phyloP scores from a whole-genome alignment of 2,113 vertebrate species.

The Mionectes macconnelli region DNA sequence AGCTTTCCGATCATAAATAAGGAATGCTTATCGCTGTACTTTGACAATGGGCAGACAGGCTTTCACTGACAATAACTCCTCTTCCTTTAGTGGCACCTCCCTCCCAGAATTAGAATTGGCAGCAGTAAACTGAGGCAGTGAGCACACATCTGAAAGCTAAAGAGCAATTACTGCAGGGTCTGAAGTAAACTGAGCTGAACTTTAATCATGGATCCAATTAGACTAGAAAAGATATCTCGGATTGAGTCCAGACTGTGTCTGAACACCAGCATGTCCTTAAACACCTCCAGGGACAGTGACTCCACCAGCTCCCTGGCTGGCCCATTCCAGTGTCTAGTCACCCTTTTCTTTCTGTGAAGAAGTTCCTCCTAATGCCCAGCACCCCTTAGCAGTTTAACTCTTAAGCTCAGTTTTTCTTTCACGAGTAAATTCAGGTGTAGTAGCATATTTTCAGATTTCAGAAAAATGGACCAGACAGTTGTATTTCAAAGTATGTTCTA shows the following conservation, averaged over 20 bases:
- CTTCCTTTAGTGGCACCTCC: not conserved
- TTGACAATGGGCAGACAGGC: not conserved
- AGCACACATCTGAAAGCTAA: not conserved
- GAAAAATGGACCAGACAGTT: not conserved
- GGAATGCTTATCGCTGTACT: not conserved
- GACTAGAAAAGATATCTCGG: not conserved
- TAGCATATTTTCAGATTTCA: not conserved
- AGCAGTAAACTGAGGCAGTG: not conserved
- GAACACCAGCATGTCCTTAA: not conserved
- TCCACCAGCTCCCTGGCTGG: not conserved
- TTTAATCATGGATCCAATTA: not conserved
- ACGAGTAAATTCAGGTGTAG: not conserved
- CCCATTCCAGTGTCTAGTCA: not conserved
- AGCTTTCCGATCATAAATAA: not conserved
- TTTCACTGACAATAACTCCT: not conserved
- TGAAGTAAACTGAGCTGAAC: not conserved
- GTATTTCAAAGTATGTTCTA: not conserved
- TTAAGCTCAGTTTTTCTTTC: not conserved
- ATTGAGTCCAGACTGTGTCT: not conserved
- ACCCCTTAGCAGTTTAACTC: rapidly evolving
- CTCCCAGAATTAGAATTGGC: not conserved
- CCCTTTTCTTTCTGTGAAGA: not conserved
- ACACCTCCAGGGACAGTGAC: not conserved
- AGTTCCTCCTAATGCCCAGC: not conserved
- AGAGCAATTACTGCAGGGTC: not conserved